Percentiles rank a stretch among this genome's conserved stretches.
These are phyloP conservation scores for Chrysina gloriosa DNA, from an alignment of 2,888 invertebrate species.

Conservation along the genomic window DNA sequence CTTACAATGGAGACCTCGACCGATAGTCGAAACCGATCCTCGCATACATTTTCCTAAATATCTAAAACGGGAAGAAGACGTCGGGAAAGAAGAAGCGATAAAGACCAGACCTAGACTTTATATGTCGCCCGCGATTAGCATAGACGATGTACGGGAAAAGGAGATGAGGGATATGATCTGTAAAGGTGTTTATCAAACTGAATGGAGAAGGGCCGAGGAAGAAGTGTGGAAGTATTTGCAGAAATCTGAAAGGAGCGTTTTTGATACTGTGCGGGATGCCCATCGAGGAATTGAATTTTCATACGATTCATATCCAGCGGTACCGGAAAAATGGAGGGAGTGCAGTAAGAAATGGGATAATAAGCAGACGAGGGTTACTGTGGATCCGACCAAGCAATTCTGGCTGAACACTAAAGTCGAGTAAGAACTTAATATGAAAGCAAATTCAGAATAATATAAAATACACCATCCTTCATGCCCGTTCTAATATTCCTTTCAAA, in stretches of 20 bases:
- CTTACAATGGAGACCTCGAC: conserved; percentile 57
- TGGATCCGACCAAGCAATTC: conserved; percentile 58
- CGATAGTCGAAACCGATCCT: conserved; percentile 57
- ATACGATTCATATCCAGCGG: conserved; percentile 44
- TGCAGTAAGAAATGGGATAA: conserved; percentile 58
- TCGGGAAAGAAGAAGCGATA: conserved; percentile 53
- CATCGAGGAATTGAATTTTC: conserved; percentile 24
- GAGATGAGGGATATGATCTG: conserved; percentile 59
- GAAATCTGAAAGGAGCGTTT: conserved; percentile 43
- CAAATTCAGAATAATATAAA: not conserved
- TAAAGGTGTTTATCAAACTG: conserved; percentile 61
- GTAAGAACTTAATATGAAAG: conserved; percentile 48
- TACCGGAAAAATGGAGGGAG: conserved; percentile 53
- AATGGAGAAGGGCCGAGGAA: conserved; percentile 56
- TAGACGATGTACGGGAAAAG: conserved; percentile 62
- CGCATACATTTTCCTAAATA: conserved; percentile 49
- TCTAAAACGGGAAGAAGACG: conserved; percentile 46
- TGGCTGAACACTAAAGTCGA: conserved; percentile 57
- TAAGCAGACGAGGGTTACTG: conserved; percentile 56
- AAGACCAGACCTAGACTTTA: conserved; percentile 60
- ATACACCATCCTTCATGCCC: not conserved
- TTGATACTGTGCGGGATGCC: conserved; percentile 43
- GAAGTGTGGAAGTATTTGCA: conserved; percentile 54
- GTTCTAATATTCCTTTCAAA: too few species aligned
- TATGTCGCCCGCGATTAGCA: conserved; percentile 60